A percentile compares a stretch with the other conserved stretches of the same genome.
Evolutionary conservation across 92 coral and sea anemone genomes (phyloP).

Genomic region (Umimayanthus kanabou): DNA sequence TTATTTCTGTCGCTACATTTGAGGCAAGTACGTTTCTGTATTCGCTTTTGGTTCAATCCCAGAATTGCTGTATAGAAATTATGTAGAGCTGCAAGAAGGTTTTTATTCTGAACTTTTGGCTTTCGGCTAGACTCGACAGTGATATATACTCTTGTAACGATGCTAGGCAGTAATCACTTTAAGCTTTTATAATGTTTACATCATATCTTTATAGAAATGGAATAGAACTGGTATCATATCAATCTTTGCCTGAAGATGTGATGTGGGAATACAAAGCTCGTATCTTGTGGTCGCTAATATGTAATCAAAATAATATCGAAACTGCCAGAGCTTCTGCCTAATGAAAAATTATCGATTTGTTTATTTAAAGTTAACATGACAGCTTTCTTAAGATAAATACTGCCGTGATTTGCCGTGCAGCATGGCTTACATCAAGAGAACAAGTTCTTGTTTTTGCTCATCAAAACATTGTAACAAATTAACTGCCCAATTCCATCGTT

Average conservation of each 20-base stretch:
- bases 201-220: not conserved
- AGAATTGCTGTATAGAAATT: not conserved
- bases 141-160: not conserved
- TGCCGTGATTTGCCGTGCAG: too few species aligned
- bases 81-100: not conserved
- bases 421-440: too few species aligned
- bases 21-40: not conserved
- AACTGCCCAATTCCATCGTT: too few species aligned
- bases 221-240: slow-evolving; percentile 2
- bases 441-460: too few species aligned
- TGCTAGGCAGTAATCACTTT: not conserved
- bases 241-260: not conserved
- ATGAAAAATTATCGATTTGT: slow-evolving; percentile 3
- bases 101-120: not conserved
- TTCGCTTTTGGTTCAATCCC: not conserved
- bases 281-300: not conserved
- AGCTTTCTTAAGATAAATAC: not conserved
- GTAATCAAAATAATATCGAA: not conserved
- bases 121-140: not conserved
- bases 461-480: too few species aligned
- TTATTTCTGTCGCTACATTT: slow-evolving; percentile 15
- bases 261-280: not conserved
- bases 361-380: slow-evolving; percentile 1
- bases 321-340: not conserved
- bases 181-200: not conserved